Base-by-base conservation (phyloP, 2,113 vertebrate genomes). In the Psephotus haematonotus region DNA sequence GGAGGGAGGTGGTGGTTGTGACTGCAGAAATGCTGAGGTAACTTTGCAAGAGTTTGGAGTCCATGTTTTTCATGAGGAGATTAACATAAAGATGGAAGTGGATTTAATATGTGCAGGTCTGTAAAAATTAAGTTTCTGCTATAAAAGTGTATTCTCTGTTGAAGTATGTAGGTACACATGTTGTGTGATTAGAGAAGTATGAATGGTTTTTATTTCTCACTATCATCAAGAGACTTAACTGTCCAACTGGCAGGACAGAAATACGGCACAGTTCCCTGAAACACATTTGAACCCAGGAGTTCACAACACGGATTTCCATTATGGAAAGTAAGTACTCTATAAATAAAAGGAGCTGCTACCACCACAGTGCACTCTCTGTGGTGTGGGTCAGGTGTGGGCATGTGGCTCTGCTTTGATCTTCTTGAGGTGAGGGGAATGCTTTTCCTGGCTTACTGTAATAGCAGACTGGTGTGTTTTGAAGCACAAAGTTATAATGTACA, bases 81-180 rank as follows among this genome's bases (percentile, higher is more conserved):
- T 22, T 13, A 65, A 31, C 8, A 52, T 25, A 79, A 60, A 60
- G 13, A 52, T 79, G 50, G 33, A 83, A 55, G 5, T 28, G 5
- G 4, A 33, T 91, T 84, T 63, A 41, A 28, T 39, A n/a, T 7
- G 11, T 55, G 29, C 50, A 72, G 60, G 16, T 68, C 39, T 86
- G 28, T 82, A 52, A 91, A 88, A 75, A 29, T 64, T 50, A 69
- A 31, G 7, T 87, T 82, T 85, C 91, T 94, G 11, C 59, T 86
- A 53, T 74, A 53, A 92, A 95, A 95, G 39, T 18, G 17, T 75
- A 7, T 86, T 91, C 49, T 96, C 31, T 2, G 3, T 82, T 96
- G 83, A 57, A 19, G 17, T 29, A 10, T 2, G 2, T 55, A 50
- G 57, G 47, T 24, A 59, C 6, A 4, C 0, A 0, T 31, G 7